A percentile compares a stretch with the other conserved stretches of the same genome.
Evolutionary conservation across 2,888 invertebrate species (phyloP).

Genomic region (Sarcophaga carnaria): DNA sequence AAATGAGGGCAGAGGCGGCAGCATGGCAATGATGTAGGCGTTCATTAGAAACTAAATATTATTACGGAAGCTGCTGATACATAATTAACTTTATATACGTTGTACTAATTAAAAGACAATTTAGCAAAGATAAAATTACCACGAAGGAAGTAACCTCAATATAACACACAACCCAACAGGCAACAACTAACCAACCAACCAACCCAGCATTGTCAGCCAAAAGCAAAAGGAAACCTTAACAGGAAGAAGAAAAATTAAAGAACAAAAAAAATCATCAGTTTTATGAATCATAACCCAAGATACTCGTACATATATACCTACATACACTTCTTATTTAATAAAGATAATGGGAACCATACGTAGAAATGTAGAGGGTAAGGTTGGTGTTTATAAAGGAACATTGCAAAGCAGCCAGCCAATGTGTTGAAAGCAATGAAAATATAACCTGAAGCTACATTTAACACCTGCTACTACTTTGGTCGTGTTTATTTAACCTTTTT

Average conservation of each 20-base stretch:
- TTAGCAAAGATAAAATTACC: slow-evolving; percentile 72
- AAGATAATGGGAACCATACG: background rate
- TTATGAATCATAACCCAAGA: slow-evolving; percentile 10
- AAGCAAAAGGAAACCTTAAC: background rate
- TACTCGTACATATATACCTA: background rate
- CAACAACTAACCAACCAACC: background rate
- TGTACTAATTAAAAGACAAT: slow-evolving; percentile 72
- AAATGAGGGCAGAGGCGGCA: background rate
- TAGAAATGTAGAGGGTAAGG: background rate
- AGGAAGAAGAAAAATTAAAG: background rate
- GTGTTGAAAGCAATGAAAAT: slow-evolving; percentile 17
- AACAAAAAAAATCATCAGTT: slow-evolving; percentile 2
- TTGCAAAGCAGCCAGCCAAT: background rate
- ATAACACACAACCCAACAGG: background rate
- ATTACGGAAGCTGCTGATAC: slow-evolving; percentile 70
- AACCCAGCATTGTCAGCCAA: background rate
- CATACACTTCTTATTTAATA: background rate
- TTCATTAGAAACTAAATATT: slow-evolving; percentile 66
- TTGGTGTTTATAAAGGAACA: background rate
- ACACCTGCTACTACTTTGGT: slow-evolving; percentile 24
- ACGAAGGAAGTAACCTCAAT: slow-evolving; percentile 50
- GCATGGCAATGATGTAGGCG: slow-evolving; percentile 2
- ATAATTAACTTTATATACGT: slow-evolving; percentile 72
- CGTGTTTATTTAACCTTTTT: slow-evolving; percentile 18
- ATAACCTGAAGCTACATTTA: slow-evolving; percentile 28